Evolutionary conservation across 2,113 vertebrate species (phyloP).

Genomic region (Periophthalmus modestus): DNA sequence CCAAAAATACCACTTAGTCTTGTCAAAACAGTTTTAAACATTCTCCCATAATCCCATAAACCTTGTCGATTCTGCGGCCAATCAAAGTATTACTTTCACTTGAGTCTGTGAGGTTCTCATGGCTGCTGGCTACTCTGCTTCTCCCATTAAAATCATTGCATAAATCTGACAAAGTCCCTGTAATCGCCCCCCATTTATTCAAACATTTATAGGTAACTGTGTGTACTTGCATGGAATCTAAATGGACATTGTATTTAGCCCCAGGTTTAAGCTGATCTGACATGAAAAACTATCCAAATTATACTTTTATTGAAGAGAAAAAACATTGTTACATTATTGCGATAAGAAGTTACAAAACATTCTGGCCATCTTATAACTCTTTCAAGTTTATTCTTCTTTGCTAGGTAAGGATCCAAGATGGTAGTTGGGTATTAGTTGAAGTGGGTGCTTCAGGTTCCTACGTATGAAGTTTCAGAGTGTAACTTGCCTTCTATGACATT

Average conservation of each 20-base stretch:
- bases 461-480: no score
- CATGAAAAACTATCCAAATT: background rate
- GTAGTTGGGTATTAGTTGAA: no score
- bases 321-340: no score
- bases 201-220: background rate
- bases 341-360: no score
- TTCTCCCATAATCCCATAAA: conserved; percentile 1
- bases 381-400: no score
- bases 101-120: conserved; percentile 5
- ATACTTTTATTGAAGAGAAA: background rate
- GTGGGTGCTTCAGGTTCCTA: no score
- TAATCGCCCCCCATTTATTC: background rate
- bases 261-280: background rate
- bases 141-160: background rate
- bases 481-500: no score
- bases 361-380: no score
- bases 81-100: conserved; percentile 4
- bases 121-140: background rate
- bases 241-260: conserved; percentile 1
- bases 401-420: no score
- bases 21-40: conserved; percentile 14
- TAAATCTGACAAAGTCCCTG: background rate
- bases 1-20: conserved; percentile 2
- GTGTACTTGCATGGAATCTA: background rate
- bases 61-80: background rate